phyloP scores from a whole-genome alignment of 2,797 vertebrate species.

The Buphagus erythrorhynchus region DNA sequence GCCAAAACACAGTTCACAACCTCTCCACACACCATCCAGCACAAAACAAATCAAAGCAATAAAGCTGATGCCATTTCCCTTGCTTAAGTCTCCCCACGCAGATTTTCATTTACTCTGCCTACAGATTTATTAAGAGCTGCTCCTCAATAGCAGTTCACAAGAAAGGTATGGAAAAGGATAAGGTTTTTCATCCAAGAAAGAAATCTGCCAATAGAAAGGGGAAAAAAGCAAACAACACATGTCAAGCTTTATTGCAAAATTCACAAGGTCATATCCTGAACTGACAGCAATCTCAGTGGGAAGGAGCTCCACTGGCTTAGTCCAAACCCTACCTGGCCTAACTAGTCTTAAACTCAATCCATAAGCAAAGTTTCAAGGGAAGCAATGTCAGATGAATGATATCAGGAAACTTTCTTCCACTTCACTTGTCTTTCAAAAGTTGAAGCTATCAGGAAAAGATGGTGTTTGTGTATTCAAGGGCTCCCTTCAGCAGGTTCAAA shows the following conservation, averaged over 20 bases:
- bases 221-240: not conserved
- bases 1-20: constrained; percentile 37
- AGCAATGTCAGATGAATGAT: not conserved
- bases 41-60: constrained; percentile 29
- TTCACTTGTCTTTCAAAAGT: not conserved
- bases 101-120: not conserved
- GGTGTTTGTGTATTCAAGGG: not conserved
- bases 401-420: not conserved
- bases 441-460: not conserved
- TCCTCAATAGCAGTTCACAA: not conserved
- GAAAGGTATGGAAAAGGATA: not conserved
- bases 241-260: not conserved
- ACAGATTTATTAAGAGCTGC: constrained; percentile 10
- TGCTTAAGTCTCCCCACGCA: not conserved
- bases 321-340: not conserved
- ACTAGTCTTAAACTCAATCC: not conserved
- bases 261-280: not conserved
- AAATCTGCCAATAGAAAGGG: not conserved
- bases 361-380: not conserved
- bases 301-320: not conserved
- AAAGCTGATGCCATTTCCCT: not conserved
- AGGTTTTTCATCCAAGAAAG: not conserved
- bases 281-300: not conserved
- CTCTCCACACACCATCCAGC: not conserved
- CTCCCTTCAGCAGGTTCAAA: not conserved